phyloP scores from a whole-genome alignment of 2,797 vertebrate genomes.

The Pyrocephalus nanus region DNA sequence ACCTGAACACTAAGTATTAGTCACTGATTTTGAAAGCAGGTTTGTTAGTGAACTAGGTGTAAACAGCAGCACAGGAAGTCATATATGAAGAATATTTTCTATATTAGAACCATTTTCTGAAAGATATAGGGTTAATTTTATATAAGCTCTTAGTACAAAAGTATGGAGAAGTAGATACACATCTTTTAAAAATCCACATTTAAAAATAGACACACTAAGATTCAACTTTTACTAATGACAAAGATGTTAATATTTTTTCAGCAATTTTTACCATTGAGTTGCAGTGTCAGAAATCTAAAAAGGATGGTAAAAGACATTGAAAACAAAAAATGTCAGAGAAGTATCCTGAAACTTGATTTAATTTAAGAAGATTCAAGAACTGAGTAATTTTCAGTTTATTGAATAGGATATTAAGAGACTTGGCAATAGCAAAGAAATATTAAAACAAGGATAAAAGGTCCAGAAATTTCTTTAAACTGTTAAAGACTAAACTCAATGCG shows the following conservation, averaged over 20 bases:
- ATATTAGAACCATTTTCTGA: not conserved
- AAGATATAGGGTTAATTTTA: not conserved
- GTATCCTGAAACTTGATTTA: not conserved
- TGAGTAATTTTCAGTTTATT: not conserved
- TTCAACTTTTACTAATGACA: not conserved
- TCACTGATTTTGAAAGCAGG: not conserved
- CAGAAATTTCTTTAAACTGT: not conserved
- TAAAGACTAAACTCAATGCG: not conserved
- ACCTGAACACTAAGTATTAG: not conserved
- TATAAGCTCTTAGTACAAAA: not conserved
- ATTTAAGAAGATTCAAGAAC: not conserved
- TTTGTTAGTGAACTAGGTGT: not conserved
- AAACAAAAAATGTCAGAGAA: not conserved
- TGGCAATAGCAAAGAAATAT: not conserved
- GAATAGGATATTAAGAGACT: not conserved
- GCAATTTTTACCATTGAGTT: not conserved
- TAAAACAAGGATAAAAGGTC: not conserved
- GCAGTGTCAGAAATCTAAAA: not conserved
- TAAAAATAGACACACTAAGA: accelerated
- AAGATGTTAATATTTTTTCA: not conserved
- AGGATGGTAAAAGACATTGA: not conserved
- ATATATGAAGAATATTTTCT: not conserved
- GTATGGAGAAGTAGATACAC: not conserved
- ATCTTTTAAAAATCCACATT: not conserved
- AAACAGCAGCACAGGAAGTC: not conserved